phyloP scores from a whole-genome alignment of 2,888 invertebrate genomes.

The Parnassius mnemosyne region DNA sequence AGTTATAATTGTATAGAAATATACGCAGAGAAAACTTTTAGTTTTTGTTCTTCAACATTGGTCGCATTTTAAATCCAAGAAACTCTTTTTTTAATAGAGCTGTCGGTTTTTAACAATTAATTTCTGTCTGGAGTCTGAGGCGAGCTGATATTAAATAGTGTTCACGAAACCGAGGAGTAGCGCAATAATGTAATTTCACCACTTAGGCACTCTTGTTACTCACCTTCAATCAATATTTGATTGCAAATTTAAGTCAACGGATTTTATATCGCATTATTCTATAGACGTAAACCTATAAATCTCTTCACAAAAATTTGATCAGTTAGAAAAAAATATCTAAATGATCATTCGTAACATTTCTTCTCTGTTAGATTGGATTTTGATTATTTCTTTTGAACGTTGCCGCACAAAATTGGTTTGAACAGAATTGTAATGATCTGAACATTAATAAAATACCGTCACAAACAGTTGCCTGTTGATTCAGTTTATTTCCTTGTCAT shows the following conservation, averaged over 20 bases:
- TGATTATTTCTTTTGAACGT: too few species aligned
- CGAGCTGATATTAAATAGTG: constrained; percentile 64
- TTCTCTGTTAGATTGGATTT: too few species aligned
- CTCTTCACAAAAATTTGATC: background rate
- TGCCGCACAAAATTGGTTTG: background rate
- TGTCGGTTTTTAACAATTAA: too few species aligned
- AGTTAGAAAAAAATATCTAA: background rate
- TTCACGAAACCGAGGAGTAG: constrained; percentile 44
- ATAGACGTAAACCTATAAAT: background rate
- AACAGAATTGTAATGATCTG: constrained; percentile 16
- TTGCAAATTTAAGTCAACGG: constrained; percentile 31
- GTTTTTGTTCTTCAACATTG: too few species aligned
- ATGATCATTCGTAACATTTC: too few species aligned
- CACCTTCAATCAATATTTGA: constrained; percentile 43
- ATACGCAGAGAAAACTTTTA: too few species aligned
- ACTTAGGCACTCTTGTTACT: constrained; percentile 38
- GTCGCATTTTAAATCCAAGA: too few species aligned
- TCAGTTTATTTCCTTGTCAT: constrained; percentile 67
- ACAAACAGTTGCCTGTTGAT: constrained; percentile 59
- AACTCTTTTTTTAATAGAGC: too few species aligned
- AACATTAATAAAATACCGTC: constrained; percentile 12
- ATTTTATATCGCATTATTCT: background rate
- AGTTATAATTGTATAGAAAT: too few species aligned
- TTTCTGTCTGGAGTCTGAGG: constrained; percentile 47
- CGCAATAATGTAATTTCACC: constrained; percentile 45